A percentile compares a stretch with the other conserved stretches of the same genome.
Conservation (phyloP, 1,140 invertebrate genomes). For the Drosophila azteca region DNA sequence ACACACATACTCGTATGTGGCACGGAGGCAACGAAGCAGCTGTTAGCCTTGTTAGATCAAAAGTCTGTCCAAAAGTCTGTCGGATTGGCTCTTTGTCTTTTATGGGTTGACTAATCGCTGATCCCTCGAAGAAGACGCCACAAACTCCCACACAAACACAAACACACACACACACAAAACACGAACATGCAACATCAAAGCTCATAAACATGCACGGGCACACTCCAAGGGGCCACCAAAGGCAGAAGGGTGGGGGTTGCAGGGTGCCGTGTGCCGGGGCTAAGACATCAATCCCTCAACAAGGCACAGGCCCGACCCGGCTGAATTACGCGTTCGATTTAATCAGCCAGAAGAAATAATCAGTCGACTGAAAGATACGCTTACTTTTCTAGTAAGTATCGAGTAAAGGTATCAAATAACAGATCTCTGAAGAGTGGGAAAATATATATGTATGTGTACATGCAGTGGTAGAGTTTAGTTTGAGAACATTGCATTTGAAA, state of each 20-base stretch:
- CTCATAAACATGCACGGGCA: slow-evolving; percentile 67
- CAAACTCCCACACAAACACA: slow-evolving; percentile 29
- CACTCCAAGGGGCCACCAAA: slow-evolving; percentile 42
- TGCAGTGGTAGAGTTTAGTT: too few relatives aligned
- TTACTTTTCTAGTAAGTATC: background rate
- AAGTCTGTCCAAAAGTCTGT: slow-evolving; percentile 7
- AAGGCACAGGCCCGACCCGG: slow-evolving; percentile 17
- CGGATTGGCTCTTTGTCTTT: slow-evolving; percentile 30
- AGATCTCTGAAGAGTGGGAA: too few relatives aligned
- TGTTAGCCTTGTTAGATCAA: slow-evolving; percentile 25
- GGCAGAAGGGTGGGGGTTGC: slow-evolving; percentile 5
- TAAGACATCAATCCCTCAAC: slow-evolving; percentile 27
- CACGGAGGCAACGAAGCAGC: slow-evolving; percentile 5
- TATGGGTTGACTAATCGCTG: slow-evolving; percentile 22
- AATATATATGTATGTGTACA: too few relatives aligned
- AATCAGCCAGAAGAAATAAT: background rate
- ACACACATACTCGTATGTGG: slow-evolving; percentile 7
- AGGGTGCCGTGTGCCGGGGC: slow-evolving; percentile 4
- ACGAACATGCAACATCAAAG: slow-evolving; percentile 17
- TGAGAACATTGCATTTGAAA: too few relatives aligned
- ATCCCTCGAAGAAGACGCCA: slow-evolving; percentile 26
- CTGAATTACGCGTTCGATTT: slow-evolving; percentile 71
- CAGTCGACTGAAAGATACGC: slow-evolving; percentile 17
- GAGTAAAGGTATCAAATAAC: background rate
- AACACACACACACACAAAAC: background rate